phyloP scores from a whole-genome alignment of 2,888 invertebrate genomes.

The Drosophila birchii region DNA sequence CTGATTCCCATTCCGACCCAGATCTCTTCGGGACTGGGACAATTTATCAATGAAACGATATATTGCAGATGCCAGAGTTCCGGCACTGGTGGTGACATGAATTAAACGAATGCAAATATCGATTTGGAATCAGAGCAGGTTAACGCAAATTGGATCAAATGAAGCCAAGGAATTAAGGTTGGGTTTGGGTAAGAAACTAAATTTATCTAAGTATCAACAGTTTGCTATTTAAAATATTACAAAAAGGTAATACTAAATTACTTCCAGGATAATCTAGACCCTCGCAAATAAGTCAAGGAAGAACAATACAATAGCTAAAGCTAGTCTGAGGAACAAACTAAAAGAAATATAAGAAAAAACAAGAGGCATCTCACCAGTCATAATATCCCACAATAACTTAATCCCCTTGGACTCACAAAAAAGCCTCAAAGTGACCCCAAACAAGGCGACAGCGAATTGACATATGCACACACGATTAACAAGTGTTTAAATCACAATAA shows the following conservation, averaged over 20 bases:
- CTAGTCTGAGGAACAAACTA: background rate
- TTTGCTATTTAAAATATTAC: background rate
- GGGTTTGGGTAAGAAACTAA: background rate
- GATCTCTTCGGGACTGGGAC: conserved; percentile 47
- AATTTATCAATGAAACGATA: conserved; percentile 80
- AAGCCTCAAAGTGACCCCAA: conserved; percentile 23
- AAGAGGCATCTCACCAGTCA: conserved; percentile 15
- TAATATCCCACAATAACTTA: conserved; percentile 57
- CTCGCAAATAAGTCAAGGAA: background rate
- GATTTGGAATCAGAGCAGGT: conserved; percentile 50
- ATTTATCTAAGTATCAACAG: background rate
- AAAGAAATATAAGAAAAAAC: no score
- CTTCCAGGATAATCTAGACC: background rate
- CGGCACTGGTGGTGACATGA: conserved; percentile 33
- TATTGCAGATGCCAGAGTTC: conserved; percentile 46
- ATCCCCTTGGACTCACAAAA: conserved; percentile 44
- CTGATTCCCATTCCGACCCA: conserved; percentile 47
- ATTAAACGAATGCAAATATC: conserved; percentile 63
- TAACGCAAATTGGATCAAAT: conserved; percentile 26
- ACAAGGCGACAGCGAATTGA: conserved; percentile 61
- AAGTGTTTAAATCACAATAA: conserved; percentile 81
- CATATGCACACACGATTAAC: conserved; percentile 80
- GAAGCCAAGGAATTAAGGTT: background rate
- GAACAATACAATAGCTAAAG: background rate
- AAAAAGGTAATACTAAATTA: no score